These are phyloP conservation scores for Pseudopipra pipra DNA, from an alignment of 2,113 vertebrate species.

Conservation along the genomic window DNA sequence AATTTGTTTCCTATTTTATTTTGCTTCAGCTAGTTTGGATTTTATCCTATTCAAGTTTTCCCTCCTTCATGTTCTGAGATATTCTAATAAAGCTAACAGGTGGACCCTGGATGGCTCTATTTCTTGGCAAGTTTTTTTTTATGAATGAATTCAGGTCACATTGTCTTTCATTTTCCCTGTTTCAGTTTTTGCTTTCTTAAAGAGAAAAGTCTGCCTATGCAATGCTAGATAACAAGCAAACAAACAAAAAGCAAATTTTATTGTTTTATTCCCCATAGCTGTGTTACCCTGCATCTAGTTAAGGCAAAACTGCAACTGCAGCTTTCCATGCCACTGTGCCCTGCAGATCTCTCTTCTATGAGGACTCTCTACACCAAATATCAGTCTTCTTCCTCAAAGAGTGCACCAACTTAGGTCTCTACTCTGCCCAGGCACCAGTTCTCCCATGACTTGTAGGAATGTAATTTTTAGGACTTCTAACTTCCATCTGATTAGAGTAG, in stretches of 20 bases:
- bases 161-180: not conserved
- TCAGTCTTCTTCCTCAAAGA: not conserved
- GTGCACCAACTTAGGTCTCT: not conserved
- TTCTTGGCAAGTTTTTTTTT: not conserved
- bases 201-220: not conserved
- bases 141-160: accelerated
- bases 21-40: not conserved
- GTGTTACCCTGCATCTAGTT: not conserved
- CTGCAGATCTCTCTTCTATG: not conserved
- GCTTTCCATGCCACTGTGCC: not conserved
- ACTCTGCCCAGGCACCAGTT: not conserved
- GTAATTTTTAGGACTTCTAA: not conserved
- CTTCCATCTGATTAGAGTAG: not conserved
- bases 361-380: not conserved
- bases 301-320: not conserved
- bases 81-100: not conserved
- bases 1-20: not conserved
- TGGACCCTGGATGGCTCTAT: not conserved
- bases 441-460: not conserved
- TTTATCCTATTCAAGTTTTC: not conserved
- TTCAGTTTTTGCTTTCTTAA: not conserved
- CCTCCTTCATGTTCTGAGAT: not conserved
- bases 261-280: not conserved
- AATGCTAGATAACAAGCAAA: not conserved
- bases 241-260: not conserved